Conservation (phyloP, 1,140 invertebrate genomes). For the Tetranychus cinnabarinus region DNA sequence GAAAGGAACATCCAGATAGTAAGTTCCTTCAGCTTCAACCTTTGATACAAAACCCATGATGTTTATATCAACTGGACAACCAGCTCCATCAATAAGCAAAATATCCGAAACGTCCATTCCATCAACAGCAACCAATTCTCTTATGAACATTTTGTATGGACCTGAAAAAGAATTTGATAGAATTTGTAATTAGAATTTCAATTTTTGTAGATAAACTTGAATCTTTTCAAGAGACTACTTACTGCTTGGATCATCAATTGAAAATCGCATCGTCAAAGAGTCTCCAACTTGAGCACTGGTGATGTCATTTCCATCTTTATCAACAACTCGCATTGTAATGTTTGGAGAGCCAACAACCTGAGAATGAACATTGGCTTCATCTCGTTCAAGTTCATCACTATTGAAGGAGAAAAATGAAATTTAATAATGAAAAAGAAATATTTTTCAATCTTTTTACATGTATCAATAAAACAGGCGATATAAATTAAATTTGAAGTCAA, state of each 20-base stretch:
- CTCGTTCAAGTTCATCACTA: slow-evolving; percentile 36
- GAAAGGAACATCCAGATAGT: slow-evolving; percentile 55
- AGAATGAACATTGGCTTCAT: slow-evolving; percentile 5
- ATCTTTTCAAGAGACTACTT: slow-evolving; percentile 6
- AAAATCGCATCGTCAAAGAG: slow-evolving; percentile 62
- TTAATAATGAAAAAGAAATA: neutral
- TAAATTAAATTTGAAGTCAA: no score
- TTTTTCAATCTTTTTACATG: no score
- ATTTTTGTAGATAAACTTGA: neutral
- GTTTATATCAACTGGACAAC: slow-evolving; percentile 35
- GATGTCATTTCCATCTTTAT: slow-evolving; percentile 23
- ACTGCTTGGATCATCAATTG: slow-evolving; percentile 46
- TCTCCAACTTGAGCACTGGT: slow-evolving; percentile 21
- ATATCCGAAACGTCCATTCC: slow-evolving; percentile 60
- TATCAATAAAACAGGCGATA: no score
- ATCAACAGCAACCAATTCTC: slow-evolving; percentile 78
- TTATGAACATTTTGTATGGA: slow-evolving; percentile 80
- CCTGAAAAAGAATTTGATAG: slow-evolving; percentile 5
- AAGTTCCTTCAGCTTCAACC: slow-evolving; percentile 17
- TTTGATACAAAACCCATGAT: slow-evolving; percentile 56
- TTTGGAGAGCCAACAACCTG: slow-evolving; percentile 66
- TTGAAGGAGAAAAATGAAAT: neutral
- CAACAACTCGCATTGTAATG: slow-evolving; percentile 70
- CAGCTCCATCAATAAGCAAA: slow-evolving; percentile 60
- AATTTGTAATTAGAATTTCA: neutral